A percentile compares a stretch with the other conserved stretches of the same genome.
phyloP scores from a whole-genome alignment of 2,797 vertebrate species.

The Eulemur coronatus region DNA sequence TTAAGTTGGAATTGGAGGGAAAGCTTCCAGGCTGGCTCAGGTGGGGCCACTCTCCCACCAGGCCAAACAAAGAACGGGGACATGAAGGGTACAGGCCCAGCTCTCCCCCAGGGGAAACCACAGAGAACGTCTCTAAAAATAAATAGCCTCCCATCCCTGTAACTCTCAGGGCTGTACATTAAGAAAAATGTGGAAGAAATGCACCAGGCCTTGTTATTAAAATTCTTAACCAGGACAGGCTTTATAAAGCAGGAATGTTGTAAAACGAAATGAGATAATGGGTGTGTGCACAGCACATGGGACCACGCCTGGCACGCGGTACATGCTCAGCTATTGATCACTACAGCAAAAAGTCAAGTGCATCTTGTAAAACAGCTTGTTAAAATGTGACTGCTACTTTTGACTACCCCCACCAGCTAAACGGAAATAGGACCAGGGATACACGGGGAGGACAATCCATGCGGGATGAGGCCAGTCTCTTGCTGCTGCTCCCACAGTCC shows the following conservation, averaged over 20 bases:
- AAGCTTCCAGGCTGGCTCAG: background rate
- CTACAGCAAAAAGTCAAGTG: background rate
- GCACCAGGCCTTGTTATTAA: accelerated
- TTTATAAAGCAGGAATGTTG: background rate
- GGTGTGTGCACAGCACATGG: background rate
- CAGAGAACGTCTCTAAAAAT: background rate
- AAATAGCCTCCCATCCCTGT: background rate
- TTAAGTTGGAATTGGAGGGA: background rate
- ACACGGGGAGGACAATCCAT: too few relatives aligned
- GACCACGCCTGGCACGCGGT: background rate
- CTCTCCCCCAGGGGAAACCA: background rate
- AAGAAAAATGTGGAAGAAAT: background rate
- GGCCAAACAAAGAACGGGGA: background rate
- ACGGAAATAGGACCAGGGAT: background rate
- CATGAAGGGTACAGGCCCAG: background rate
- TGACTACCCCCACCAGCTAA: background rate
- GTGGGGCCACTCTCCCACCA: background rate
- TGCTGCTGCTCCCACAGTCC: background rate
- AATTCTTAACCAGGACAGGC: background rate
- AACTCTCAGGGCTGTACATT: background rate
- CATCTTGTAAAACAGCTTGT: background rate
- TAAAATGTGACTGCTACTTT: background rate
- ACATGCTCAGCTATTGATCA: background rate
- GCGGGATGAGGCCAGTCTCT: background rate
- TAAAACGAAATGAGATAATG: background rate